A percentile compares a stretch with the other conserved stretches of the same genome.
phyloP scores from a whole-genome alignment of 1,140 invertebrate species.

The Orchestia grillus region DNA sequence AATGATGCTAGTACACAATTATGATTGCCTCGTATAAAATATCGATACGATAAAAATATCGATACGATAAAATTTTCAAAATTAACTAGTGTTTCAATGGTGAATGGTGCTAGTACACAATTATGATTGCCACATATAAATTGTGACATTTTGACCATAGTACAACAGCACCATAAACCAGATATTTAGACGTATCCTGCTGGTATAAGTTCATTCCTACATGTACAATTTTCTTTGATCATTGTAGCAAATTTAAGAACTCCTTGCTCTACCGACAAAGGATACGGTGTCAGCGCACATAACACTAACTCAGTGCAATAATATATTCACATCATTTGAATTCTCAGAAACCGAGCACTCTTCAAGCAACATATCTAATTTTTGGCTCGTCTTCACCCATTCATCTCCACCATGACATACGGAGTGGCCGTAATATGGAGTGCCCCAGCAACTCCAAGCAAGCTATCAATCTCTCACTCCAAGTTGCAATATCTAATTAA shows the following conservation, averaged over 20 bases:
- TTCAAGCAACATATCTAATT: neutral
- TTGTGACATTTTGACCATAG: neutral
- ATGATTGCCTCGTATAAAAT: neutral
- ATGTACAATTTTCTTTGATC: neutral
- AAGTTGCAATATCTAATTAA: neutral
- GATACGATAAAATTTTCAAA: neutral
- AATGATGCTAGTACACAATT: neutral
- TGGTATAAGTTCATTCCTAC: neutral
- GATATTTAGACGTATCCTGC: neutral
- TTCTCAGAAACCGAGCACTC: neutral
- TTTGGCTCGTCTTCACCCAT: neutral
- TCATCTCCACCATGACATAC: neutral
- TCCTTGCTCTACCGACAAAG: neutral
- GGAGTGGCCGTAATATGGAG: neutral
- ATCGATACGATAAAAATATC: too few relatives aligned
- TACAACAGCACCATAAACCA: neutral
- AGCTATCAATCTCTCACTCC: neutral
- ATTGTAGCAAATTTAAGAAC: neutral
- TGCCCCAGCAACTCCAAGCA: neutral
- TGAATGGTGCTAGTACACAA: neutral
- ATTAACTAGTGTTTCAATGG: neutral
- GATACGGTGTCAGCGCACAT: neutral
- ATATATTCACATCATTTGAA: neutral
- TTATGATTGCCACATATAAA: neutral
- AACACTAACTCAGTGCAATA: neutral